These are phyloP conservation scores for Perca flavescens DNA, from an alignment of 2,113 vertebrate genomes.

Conservation along the genomic window DNA sequence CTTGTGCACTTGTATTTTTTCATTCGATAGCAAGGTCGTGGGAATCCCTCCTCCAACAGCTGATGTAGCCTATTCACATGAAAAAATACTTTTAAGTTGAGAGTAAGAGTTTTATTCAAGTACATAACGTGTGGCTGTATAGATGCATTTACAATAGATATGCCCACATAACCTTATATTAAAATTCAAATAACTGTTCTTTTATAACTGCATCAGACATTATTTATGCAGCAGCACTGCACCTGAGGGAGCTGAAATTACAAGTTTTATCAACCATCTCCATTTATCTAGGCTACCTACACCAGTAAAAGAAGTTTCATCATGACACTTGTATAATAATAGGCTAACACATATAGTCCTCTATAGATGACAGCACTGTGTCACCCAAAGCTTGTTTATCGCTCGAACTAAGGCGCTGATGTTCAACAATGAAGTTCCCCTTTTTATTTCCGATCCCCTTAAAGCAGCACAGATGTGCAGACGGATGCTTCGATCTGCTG, in stretches of 20 bases:
- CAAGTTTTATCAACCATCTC: background rate
- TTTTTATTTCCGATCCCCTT: slow-evolving; percentile 21
- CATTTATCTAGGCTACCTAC: background rate
- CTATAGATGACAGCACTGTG: background rate
- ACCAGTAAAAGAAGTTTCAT: background rate
- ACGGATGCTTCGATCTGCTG: slow-evolving; percentile 41
- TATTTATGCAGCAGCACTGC: background rate
- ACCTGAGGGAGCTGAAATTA: background rate
- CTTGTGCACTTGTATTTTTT: background rate
- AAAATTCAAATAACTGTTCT: background rate
- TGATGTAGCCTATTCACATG: background rate
- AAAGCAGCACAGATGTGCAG: slow-evolving; percentile 31
- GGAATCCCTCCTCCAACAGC: slow-evolving; percentile 1
- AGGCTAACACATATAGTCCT: background rate
- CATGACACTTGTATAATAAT: background rate
- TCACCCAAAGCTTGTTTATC: slow-evolving; percentile 5
- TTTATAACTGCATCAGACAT: background rate
- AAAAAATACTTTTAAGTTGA: background rate
- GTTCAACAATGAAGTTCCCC: slow-evolving; percentile 1
- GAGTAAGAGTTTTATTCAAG: slow-evolving; percentile 1
- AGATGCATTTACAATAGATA: background rate
- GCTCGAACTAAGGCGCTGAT: background rate
- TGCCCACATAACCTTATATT: background rate
- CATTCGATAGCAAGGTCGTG: background rate
- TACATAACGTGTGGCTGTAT: background rate